phyloP scores from a whole-genome alignment of 1,140 invertebrate genomes.

The Drosophila nasuta region DNA sequence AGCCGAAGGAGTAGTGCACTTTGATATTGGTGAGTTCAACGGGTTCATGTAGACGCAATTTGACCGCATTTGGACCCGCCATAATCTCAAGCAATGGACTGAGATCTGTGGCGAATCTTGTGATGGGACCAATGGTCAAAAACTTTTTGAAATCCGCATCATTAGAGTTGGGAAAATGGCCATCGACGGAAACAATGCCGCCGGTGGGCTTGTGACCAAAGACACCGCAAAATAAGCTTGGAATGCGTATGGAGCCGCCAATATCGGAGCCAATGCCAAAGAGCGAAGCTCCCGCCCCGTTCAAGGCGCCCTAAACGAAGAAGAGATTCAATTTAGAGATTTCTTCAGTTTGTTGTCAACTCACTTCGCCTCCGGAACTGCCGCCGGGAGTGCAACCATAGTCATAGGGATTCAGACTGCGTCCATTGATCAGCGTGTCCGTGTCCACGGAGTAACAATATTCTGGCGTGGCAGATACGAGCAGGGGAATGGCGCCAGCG shows the following conservation, averaged over 20 bases:
- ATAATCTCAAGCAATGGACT: conserved; percentile 88
- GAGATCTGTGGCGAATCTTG: conserved; percentile 92
- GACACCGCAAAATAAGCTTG: conserved; percentile 93
- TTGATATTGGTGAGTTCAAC: conserved; percentile 88
- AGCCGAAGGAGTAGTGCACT: conserved; percentile 75
- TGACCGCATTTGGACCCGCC: conserved; percentile 81
- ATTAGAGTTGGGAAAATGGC: conserved; percentile 86
- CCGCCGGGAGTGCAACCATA: conserved; percentile 88
- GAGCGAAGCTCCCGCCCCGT: conserved; percentile 85
- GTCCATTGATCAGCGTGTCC: conserved; percentile 89
- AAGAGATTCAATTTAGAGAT: not conserved
- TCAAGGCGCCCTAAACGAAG: conserved; percentile 87
- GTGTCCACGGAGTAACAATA: conserved; percentile 90
- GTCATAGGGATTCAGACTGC: conserved; percentile 92
- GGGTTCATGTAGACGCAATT: conserved; percentile 84
- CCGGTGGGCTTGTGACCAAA: conserved; percentile 94
- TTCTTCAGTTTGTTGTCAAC: not conserved
- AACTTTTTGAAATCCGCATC: conserved; percentile 85
- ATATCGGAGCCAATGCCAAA: conserved; percentile 92
- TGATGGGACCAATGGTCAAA: conserved; percentile 91
- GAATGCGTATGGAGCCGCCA: conserved; percentile 94
- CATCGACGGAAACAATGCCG: conserved; percentile 86
- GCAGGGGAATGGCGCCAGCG: conserved; percentile 91
- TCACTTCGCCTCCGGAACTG: conserved; percentile 91
- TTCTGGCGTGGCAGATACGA: conserved; percentile 93